Evolutionary conservation across 2,797 vertebrate genomes (phyloP).

Genomic region (Enteromius paludinosus): DNA sequence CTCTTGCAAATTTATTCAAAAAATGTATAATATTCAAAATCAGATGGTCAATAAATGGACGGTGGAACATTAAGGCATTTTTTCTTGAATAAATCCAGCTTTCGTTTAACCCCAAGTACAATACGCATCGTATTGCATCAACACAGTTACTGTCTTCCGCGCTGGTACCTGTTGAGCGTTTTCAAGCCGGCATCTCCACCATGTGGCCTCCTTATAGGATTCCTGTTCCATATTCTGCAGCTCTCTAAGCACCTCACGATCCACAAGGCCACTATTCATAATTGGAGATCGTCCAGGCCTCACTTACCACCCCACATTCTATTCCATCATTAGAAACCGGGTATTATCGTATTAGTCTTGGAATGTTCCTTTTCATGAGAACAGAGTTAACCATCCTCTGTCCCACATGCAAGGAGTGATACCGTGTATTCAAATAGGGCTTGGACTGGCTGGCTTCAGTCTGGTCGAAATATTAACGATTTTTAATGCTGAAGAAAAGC

Average conservation of each 20-base stretch:
- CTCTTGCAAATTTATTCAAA: not conserved
- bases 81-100: not conserved
- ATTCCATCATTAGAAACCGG: slow-evolving; percentile 57
- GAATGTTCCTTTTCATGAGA: slow-evolving; percentile 57
- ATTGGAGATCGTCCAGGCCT: slow-evolving; percentile 50
- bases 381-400: slow-evolving; percentile 35
- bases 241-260: slow-evolving; percentile 30
- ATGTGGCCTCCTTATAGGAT: slow-evolving; percentile 39
- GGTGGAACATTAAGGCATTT: not conserved
- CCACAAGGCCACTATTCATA: slow-evolving; percentile 44
- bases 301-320: slow-evolving; percentile 53
- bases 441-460: not conserved
- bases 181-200: slow-evolving; percentile 31
- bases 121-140: not conserved
- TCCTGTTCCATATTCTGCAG: slow-evolving; percentile 29
- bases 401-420: slow-evolving; percentile 28
- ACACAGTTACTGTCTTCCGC: not conserved
- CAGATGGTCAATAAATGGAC: not conserved
- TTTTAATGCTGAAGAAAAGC: slow-evolving; percentile 20
- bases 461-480: slow-evolving; percentile 12
- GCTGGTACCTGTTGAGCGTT: slow-evolving; percentile 32
- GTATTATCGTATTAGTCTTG: slow-evolving; percentile 61
- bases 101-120: not conserved
- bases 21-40: not conserved
- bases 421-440: slow-evolving; percentile 4